phyloP scores from a whole-genome alignment of 2,797 vertebrate genomes.

The Allobates femoralis region DNA sequence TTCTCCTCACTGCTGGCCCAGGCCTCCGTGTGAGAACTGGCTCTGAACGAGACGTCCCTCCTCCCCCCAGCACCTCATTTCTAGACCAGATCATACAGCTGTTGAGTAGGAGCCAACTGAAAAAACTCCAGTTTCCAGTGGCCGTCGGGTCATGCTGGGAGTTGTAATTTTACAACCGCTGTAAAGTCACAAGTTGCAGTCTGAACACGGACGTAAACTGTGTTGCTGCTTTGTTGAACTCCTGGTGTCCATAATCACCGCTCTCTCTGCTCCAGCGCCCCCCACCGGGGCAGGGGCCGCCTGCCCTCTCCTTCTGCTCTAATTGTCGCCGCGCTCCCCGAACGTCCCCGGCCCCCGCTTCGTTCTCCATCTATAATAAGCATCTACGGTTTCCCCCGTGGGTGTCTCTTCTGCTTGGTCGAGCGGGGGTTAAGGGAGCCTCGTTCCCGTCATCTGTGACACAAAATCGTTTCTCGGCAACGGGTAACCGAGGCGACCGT shows the following conservation, averaged over 20 bases:
- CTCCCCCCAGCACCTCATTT: background rate
- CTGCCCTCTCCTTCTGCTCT: conserved; percentile 6
- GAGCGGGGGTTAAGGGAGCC: conserved; percentile 49
- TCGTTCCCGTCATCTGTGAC: conserved; percentile 42
- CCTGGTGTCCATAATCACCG: too few relatives aligned
- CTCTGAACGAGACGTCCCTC: background rate
- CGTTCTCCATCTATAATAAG: background rate
- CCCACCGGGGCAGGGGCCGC: too few relatives aligned
- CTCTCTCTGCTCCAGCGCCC: too few relatives aligned
- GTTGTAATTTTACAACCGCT: background rate
- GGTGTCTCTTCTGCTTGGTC: conserved; percentile 10
- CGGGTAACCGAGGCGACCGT: conserved; percentile 62
- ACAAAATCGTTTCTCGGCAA: conserved; percentile 60
- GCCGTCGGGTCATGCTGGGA: background rate
- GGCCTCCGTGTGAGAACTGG: conserved; percentile 50
- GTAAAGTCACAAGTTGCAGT: background rate
- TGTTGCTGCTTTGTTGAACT: background rate
- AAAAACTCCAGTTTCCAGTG: too few relatives aligned
- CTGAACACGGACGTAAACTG: background rate
- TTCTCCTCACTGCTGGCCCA: conserved; percentile 40
- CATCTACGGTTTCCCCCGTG: conserved; percentile 1
- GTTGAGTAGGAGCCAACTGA: conserved; percentile 1
- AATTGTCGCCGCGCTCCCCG: background rate
- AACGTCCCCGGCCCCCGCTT: background rate
- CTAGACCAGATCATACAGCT: conserved; percentile 17